phyloP scores from a whole-genome alignment of 2,888 invertebrate species.

The Daptonema setosum region DNA sequence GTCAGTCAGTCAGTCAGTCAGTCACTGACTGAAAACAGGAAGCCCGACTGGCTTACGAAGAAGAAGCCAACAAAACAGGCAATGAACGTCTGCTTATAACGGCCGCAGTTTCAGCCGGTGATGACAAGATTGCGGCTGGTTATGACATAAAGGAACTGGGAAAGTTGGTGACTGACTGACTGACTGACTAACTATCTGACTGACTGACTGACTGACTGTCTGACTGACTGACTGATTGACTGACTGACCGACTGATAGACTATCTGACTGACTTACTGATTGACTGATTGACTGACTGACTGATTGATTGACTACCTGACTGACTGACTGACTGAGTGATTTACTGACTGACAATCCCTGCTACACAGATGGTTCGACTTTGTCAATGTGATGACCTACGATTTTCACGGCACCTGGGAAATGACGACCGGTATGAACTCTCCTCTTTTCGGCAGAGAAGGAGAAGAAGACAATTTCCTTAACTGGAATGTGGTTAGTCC shows the following conservation, averaged over 20 bases:
- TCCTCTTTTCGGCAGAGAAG: constrained; percentile 14
- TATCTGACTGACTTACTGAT: too few relatives aligned
- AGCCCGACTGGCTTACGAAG: constrained; percentile 16
- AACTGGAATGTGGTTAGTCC: constrained; percentile 17
- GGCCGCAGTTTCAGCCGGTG: constrained; percentile 65
- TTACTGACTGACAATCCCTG: too few relatives aligned
- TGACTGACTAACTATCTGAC: too few relatives aligned
- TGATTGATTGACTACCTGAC: too few relatives aligned
- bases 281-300: too few relatives aligned
- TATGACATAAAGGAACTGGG: constrained; percentile 44
- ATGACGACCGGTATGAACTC: constrained; percentile 15
- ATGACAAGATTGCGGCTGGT: constrained; percentile 63
- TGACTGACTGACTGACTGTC: too few relatives aligned
- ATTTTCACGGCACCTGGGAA: constrained; percentile 19
- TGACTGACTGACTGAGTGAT: too few relatives aligned
- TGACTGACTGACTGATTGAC: too few relatives aligned
- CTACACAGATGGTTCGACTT: constrained; percentile 15
- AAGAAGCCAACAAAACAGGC: constrained; percentile 13
- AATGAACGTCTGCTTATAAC: constrained; percentile 45
- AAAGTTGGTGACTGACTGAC: constrained; percentile 9
- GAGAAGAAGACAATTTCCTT: constrained; percentile 13
- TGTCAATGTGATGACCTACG: constrained; percentile 20
- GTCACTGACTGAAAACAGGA: too few relatives aligned
- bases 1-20: too few relatives aligned
- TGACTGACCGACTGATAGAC: too few relatives aligned